A percentile compares a stretch with the other conserved stretches of the same genome.
Conservation (phyloP, 1,140 invertebrate species). For the Ylistrum balloti region DNA sequence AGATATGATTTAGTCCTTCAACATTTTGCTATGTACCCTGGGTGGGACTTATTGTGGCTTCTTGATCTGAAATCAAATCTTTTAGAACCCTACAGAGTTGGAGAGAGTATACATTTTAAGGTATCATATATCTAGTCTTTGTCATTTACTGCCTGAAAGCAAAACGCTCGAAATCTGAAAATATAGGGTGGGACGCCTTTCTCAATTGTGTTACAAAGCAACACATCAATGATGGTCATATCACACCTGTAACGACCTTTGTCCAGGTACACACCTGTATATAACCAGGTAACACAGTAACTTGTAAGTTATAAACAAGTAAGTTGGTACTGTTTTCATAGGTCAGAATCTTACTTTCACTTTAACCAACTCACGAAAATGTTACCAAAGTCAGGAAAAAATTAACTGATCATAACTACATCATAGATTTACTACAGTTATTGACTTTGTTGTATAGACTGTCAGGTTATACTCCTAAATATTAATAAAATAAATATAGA, state of each 20-base stretch:
- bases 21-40: background rate
- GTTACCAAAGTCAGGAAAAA: too few species aligned
- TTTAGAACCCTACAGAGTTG: background rate
- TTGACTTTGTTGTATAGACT: too few species aligned
- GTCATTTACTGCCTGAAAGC: background rate
- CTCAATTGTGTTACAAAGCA: background rate
- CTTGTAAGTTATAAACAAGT: too few species aligned
- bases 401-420: too few species aligned
- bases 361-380: too few species aligned
- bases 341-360: too few species aligned
- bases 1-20: background rate
- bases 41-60: background rate
- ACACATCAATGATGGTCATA: background rate
- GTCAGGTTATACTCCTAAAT: too few species aligned
- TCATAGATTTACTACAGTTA: too few species aligned
- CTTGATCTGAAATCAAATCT: background rate
- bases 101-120: background rate
- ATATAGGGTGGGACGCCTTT: background rate
- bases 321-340: too few species aligned
- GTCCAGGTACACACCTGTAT: too few species aligned
- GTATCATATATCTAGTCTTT: conserved; percentile 38
- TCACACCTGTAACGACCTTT: conserved; percentile 27
- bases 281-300: background rate
- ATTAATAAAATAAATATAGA: too few species aligned
- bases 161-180: background rate